Percentiles rank a stretch among this genome's conserved stretches.
Evolutionary conservation across 2,888 invertebrate genomes (phyloP).

Genomic region (Oscheius myriophilus): DNA sequence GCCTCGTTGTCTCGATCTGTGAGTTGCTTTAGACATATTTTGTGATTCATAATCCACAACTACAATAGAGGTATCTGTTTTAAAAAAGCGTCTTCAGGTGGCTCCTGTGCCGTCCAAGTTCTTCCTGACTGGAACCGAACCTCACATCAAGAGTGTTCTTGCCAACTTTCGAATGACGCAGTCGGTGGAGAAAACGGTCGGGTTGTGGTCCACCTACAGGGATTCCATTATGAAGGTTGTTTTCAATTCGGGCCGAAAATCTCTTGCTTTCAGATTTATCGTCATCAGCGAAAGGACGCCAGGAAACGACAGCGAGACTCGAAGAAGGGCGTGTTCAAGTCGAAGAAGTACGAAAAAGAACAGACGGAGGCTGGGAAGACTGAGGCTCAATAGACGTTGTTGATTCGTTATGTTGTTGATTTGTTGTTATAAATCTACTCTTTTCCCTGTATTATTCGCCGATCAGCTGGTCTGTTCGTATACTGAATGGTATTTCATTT

Average conservation of each 20-base stretch:
- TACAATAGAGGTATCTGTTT: background rate
- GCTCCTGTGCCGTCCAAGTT: slow-evolving; percentile 15
- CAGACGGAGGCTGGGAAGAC: background rate
- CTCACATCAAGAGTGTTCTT: slow-evolving; percentile 46
- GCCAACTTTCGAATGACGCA: slow-evolving; percentile 55
- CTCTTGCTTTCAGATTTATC: slow-evolving; percentile 31
- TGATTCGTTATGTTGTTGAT: background rate
- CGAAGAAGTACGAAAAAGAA: slow-evolving; percentile 10
- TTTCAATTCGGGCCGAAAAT: too few relatives aligned
- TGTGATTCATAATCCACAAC: too few relatives aligned
- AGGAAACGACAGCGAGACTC: background rate
- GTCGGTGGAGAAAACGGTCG: slow-evolving; percentile 46
- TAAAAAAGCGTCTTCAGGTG: background rate
- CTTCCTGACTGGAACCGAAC: slow-evolving; percentile 40
- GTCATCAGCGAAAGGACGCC: slow-evolving; percentile 23
- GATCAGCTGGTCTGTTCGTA: too few relatives aligned
- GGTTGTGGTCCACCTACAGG: slow-evolving; percentile 53
- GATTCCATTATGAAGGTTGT: slow-evolving; percentile 58
- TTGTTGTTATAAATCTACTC: background rate
- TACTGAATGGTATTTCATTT: too few relatives aligned
- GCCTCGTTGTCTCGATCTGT: too few relatives aligned
- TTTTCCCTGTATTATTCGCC: background rate
- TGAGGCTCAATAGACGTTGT: background rate
- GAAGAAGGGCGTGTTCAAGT: background rate
- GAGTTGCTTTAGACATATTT: too few relatives aligned